Evolutionary conservation across 2,888 invertebrate species (phyloP).

Genomic region (Caenorhabditis uteleia): DNA sequence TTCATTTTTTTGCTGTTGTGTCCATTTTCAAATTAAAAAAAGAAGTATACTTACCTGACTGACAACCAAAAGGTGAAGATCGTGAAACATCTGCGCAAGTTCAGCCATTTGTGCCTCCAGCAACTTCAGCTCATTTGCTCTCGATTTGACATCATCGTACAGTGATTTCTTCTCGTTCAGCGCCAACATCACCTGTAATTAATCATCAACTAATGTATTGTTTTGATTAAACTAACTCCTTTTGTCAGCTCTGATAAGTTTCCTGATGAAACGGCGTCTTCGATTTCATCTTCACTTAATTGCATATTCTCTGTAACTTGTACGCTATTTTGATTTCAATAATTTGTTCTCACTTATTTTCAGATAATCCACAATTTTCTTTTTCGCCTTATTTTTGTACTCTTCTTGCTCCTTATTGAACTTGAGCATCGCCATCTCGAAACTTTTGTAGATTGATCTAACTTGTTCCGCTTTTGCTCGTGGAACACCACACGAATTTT

Average conservation of each 20-base stretch:
- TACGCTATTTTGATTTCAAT: too few relatives aligned
- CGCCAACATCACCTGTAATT: slow-evolving; percentile 23
- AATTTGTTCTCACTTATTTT: slow-evolving; percentile 34
- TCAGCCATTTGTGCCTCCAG: slow-evolving; percentile 33
- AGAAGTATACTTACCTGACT: slow-evolving; percentile 17
- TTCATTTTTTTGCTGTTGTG: too few relatives aligned
- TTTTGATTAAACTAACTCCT: slow-evolving; percentile 10
- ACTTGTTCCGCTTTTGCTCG: slow-evolving; percentile 31
- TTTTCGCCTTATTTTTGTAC: slow-evolving; percentile 38
- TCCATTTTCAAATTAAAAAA: too few relatives aligned
- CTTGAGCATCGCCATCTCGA: slow-evolving; percentile 29
- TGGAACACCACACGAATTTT: slow-evolving; percentile 21
- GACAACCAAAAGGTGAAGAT: slow-evolving; percentile 37
- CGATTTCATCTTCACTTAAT: slow-evolving; percentile 34
- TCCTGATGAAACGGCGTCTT: slow-evolving; percentile 34
- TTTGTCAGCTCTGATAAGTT: slow-evolving; percentile 38
- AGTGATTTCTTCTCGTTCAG: slow-evolving; percentile 36
- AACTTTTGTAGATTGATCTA: slow-evolving; percentile 24
- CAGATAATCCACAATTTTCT: slow-evolving; percentile 35
- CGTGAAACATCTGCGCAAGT: slow-evolving; percentile 39
- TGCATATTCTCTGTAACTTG: slow-evolving; percentile 34
- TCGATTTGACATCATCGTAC: slow-evolving; percentile 37
- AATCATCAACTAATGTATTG: not conserved
- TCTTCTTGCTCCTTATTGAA: slow-evolving; percentile 46
- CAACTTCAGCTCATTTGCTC: slow-evolving; percentile 30